phyloP scores from a whole-genome alignment of 2,888 invertebrate species.

The Arrhopalites spinosus region DNA sequence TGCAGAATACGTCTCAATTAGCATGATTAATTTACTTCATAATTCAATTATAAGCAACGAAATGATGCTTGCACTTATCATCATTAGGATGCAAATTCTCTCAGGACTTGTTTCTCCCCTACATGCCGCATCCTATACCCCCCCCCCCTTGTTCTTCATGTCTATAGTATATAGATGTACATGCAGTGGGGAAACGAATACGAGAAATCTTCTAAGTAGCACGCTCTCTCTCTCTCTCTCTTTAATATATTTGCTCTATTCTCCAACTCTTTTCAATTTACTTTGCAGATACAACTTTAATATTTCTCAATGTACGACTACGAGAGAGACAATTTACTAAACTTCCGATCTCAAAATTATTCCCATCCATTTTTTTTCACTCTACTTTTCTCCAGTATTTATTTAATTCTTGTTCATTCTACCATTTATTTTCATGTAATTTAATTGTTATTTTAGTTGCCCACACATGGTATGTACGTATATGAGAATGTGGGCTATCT shows the following conservation, averaged over 20 bases:
- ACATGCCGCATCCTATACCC: neutral
- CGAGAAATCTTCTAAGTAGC: neutral
- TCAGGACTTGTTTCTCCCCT: conserved; percentile 25
- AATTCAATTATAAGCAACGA: conserved; percentile 55
- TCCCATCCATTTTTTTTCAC: neutral
- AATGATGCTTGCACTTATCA: conserved; percentile 54
- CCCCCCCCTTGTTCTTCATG: too few relatives aligned
- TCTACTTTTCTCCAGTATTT: neutral
- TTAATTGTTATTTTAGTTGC: too few relatives aligned
- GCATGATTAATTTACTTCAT: conserved; percentile 55
- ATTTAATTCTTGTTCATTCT: too few relatives aligned
- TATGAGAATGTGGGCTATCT: too few relatives aligned
- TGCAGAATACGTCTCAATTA: conserved; percentile 55
- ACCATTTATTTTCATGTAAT: too few relatives aligned
- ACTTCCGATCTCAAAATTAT: neutral
- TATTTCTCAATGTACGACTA: neutral
- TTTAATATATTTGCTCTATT: too few relatives aligned
- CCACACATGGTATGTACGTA: too few relatives aligned
- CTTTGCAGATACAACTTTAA: neutral
- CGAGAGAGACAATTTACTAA: neutral
- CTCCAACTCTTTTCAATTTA: neutral
- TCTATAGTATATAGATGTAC: too few relatives aligned
- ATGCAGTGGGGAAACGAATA: conserved; percentile 12
- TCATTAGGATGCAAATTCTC: conserved; percentile 55
- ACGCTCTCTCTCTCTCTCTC: neutral